These are phyloP conservation scores for Lithophane socia DNA, from an alignment of 2,888 invertebrate species.

Conservation along the genomic window DNA sequence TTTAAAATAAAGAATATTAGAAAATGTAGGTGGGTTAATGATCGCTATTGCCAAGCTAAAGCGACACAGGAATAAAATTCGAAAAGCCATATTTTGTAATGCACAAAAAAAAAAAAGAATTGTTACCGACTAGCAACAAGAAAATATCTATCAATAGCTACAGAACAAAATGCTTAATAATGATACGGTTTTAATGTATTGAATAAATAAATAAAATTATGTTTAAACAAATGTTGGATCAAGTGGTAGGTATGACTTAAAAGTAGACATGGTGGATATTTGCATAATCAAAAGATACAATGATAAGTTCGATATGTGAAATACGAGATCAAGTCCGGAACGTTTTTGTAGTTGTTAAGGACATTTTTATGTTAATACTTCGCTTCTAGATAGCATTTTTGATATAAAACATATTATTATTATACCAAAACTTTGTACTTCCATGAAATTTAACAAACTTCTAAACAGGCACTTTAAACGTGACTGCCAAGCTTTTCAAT, in stretches of 20 bases:
- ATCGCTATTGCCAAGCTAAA: no score
- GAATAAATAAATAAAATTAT: constrained; percentile 22
- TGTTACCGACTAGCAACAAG: constrained; percentile 1
- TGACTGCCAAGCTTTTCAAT: background rate
- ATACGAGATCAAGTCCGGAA: background rate
- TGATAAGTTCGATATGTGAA: background rate
- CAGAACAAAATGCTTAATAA: constrained; percentile 14
- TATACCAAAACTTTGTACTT: background rate
- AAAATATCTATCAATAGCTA: background rate
- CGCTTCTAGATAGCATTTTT: background rate
- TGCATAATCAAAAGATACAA: constrained; percentile 4
- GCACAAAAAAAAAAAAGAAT: background rate
- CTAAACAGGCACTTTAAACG: background rate
- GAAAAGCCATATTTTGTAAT: background rate
- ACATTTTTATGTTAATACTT: background rate
- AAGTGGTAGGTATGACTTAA: background rate
- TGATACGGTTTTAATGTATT: constrained; percentile 8
- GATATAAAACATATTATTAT: background rate
- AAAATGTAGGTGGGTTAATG: no score
- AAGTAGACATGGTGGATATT: constrained; percentile 24
- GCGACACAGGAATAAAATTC: background rate
- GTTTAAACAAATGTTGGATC: constrained; percentile 37
- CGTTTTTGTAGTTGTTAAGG: background rate
- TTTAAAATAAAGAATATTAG: no score
- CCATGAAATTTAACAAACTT: background rate